Conservation (phyloP, 2,888 invertebrate species). For the Tenodera sinensis region DNA sequence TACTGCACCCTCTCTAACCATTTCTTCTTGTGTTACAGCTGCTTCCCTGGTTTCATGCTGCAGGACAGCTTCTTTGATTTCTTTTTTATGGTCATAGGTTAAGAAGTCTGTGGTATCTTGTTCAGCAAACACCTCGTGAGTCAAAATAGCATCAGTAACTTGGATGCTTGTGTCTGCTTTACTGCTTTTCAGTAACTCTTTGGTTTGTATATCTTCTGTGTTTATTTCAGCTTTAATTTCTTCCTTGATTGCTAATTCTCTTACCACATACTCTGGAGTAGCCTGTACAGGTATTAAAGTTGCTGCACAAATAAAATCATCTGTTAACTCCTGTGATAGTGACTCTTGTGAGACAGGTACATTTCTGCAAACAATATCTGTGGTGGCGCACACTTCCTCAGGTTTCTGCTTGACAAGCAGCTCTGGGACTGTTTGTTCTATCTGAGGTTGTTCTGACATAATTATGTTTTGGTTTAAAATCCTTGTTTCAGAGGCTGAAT, state of each 20-base stretch:
- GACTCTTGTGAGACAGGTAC: constrained; percentile 22
- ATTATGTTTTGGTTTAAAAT: background rate
- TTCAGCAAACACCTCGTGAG: constrained; percentile 10
- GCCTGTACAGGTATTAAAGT: constrained; percentile 6
- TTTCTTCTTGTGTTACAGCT: background rate
- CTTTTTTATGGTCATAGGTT: background rate
- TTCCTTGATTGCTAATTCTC: constrained; percentile 21
- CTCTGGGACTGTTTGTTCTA: constrained; percentile 17
- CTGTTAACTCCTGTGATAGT: constrained; percentile 3
- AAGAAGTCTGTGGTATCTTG: background rate
- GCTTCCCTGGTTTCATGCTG: background rate
- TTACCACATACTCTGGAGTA: background rate
- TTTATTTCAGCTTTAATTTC: constrained; percentile 8
- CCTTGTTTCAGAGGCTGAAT: background rate
- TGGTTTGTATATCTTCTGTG: constrained; percentile 1
- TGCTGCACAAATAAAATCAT: background rate
- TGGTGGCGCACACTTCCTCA: background rate
- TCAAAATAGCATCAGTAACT: constrained; percentile 16
- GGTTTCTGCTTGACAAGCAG: background rate
- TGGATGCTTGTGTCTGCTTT: constrained; percentile 12
- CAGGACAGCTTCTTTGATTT: background rate
- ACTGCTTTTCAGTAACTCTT: background rate
- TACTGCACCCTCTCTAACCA: background rate
- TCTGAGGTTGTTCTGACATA: constrained; percentile 2
- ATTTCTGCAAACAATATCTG: constrained; percentile 9